Percentiles rank a stretch among this genome's conserved stretches.
Conservation (phyloP, 2,113 vertebrate species). For the Eulacestoma nigropectus region DNA sequence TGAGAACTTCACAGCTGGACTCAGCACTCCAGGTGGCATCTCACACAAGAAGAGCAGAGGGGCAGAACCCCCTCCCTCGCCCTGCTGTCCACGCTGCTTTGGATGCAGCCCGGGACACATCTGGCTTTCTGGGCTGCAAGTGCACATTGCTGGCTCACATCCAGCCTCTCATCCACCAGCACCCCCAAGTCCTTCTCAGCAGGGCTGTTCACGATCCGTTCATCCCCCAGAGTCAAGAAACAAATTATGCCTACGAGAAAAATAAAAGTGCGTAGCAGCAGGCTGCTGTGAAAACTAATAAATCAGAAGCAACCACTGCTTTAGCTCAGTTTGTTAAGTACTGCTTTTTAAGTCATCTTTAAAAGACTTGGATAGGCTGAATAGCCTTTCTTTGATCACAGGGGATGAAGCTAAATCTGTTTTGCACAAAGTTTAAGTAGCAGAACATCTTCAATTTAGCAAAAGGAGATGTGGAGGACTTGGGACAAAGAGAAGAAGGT, state of each 20-base stretch:
- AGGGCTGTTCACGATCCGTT: background rate
- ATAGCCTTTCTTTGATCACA: background rate
- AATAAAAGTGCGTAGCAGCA: background rate
- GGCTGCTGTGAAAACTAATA: background rate
- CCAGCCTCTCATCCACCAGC: background rate
- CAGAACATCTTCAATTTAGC: background rate
- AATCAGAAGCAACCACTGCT: background rate
- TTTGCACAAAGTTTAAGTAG: background rate
- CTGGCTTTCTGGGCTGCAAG: background rate
- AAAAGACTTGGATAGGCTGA: background rate
- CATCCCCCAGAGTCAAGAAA: background rate
- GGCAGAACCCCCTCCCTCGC: background rate
- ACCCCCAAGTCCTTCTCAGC: background rate
- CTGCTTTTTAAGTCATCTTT: background rate
- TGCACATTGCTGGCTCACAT: too few relatives aligned
- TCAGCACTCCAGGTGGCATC: background rate
- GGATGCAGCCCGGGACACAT: background rate
- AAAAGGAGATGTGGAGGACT: background rate
- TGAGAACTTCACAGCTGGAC: background rate
- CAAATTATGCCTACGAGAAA: background rate
- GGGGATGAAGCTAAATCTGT: background rate
- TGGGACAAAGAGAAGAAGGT: background rate
- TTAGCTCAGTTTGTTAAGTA: background rate
- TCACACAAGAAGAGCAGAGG: background rate
- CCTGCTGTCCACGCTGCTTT: background rate